Base-by-base conservation (phyloP, 2,888 invertebrate genomes). In the Agonopterix subpropinquella region DNA sequence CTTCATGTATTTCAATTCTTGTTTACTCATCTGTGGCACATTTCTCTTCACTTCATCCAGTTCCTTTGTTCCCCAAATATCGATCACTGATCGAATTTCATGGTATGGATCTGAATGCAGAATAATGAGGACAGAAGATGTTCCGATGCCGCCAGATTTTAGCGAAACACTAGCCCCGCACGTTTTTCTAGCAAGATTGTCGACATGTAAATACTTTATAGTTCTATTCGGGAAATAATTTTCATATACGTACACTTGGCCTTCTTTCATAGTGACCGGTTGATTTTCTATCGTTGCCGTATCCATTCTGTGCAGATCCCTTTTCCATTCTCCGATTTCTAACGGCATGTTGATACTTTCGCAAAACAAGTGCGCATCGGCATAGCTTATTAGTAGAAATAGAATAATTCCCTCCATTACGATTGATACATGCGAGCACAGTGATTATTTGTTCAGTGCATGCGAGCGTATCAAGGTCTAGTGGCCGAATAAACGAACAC, bases 201-300 rank as follows among this genome's bases (percentile, higher is more conserved):
- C 81, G 0, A 85, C 83, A 45, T 82, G 70, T 2, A 86, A 71
- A 49, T 86, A 86, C 48, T 67, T 73, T 9, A 86, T 83, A 0
- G 61, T 70, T 52, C 73, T 65, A 2, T 72, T 75, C 0, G 80
- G 78, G 54, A 86, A 86, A 45, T 65, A 57, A 50, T 86, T 86
- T 41, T 84, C 83, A 54, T 86, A 86, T 8, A 85, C 81, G 55
- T 83, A 83, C 11, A 77, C 55, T 53, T 82, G 84, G 0, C 85
- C 86, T 52, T 83, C 81, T 28, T 46, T 68, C 13, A 77, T 67
- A 0, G 76, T 63, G 0, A 80, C 76, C 0, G 86, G 77, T 0
- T 61, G 64, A 60, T 76, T 83, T 28, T 85, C 83, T 0, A 85
- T 74, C 0, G 77, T 77, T 0, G 77, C 81, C 0, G 85, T 76